Base-by-base conservation (phyloP, 2,797 vertebrate species). In the Pangasius mekongensis region DNA sequence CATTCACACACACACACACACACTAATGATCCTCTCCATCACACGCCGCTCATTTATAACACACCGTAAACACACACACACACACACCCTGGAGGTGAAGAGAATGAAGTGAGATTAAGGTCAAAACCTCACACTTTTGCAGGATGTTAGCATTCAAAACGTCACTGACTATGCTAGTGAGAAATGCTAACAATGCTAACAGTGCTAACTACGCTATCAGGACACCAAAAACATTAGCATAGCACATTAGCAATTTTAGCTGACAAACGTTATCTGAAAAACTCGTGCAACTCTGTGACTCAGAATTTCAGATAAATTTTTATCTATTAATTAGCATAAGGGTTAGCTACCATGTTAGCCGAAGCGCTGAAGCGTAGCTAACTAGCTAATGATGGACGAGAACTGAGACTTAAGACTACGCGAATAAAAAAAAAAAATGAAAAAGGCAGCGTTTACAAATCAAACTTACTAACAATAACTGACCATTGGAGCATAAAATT, bases 1-100 rank as follows among this genome's bases (percentile, higher is more conserved):
- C 3, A 76, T 80, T 36, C 6, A 54, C 56, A 39, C 30, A 60
- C 52, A 22, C 27, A 43, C 39, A 6, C 39, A 43, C 56, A 60
- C 27, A 13, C n/a, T 78, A 54, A 78, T 52, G 76, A 78, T 78
- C 47, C 76, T 54, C 47, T 78, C 49, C 76, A 76, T 76, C 43
- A 76, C 73, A 49, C 24, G 24, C 73, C 1, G 13, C 22, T 76
- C 43, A 52, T 76, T 76, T 76, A 52, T 76, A 76, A 76, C 71
- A 74, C 71, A 24, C 20, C 20, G 8, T 43, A 73, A 43, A 74
- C 71, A 74, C 43, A 76, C 73, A 49, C 43, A 52, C 73, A 77
- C 74, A 77, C 43, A 74, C 73, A n/a, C 73, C 18, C 22, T 47
- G 10, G 24, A 52, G 74, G 24, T n/a, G 43, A n/a, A 52, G 43